Evolutionary conservation across 1,140 invertebrate species (phyloP).

Genomic region (Apis florea): DNA sequence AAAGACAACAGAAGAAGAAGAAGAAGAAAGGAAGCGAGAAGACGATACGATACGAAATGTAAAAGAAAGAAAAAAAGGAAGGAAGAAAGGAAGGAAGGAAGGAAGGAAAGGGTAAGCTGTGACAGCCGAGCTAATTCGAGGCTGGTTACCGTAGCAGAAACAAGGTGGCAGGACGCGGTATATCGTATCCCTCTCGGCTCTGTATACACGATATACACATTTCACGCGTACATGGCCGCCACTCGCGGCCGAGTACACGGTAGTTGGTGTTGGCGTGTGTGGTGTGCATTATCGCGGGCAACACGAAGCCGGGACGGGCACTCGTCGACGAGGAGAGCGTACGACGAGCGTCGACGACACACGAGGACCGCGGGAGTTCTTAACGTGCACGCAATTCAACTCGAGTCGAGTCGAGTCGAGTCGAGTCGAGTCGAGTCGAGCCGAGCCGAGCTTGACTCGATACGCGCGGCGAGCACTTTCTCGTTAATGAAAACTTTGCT

Average conservation of each 20-base stretch:
- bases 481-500: slow-evolving; percentile 70
- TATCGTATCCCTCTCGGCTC: neutral
- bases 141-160: slow-evolving; percentile 3
- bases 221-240: neutral
- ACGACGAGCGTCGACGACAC: slow-evolving; percentile 15
- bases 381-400: slow-evolving; percentile 47
- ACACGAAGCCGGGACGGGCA: too few relatives aligned
- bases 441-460: slow-evolving; percentile 17
- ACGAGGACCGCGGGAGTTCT: slow-evolving; percentile 34
- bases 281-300: neutral
- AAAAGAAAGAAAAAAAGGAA: neutral
- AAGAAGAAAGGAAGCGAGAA: neutral
- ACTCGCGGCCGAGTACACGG: too few relatives aligned
- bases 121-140: neutral
- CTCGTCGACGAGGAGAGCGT: neutral
- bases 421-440: too few relatives aligned
- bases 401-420: neutral
- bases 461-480: slow-evolving; percentile 58
- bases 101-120: neutral
- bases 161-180: slow-evolving; percentile 1
- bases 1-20: neutral
- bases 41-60: too few relatives aligned
- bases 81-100: too few relatives aligned
- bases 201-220: neutral
- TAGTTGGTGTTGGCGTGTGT: neutral